A percentile compares a stretch with the other conserved stretches of the same genome.
Evolutionary conservation across 2,797 vertebrate genomes (phyloP).

Genomic region (Gallinago solitaria): DNA sequence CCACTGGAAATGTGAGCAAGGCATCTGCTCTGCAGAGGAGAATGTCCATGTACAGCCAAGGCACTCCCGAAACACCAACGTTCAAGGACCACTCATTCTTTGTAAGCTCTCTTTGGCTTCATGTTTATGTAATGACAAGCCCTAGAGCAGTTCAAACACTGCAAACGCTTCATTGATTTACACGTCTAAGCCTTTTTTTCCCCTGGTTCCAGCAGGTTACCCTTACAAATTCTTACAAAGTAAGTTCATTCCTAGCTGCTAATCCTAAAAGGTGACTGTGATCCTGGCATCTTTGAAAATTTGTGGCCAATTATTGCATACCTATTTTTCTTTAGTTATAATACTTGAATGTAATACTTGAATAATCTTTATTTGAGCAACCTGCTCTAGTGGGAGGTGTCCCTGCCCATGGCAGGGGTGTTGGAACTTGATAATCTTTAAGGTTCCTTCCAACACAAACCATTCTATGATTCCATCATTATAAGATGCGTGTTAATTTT

Average conservation of each 20-base stretch:
- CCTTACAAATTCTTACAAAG: background rate
- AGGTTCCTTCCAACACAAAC: too few species aligned
- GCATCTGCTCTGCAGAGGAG: conserved; percentile 92
- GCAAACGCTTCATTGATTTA: conserved; percentile 13
- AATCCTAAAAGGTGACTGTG: background rate
- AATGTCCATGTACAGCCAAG: conserved; percentile 97
- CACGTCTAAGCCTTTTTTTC: background rate
- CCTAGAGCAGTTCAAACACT: background rate
- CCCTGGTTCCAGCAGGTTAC: background rate
- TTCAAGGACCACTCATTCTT: conserved; percentile 97
- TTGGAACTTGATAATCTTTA: too few species aligned
- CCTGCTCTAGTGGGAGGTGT: too few species aligned
- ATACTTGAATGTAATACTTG: background rate
- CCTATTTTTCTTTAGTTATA: background rate
- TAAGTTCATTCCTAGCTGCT: conserved; percentile 7
- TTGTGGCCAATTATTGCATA: background rate
- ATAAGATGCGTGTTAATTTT: background rate
- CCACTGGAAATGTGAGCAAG: conserved; percentile 90
- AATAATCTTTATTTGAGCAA: background rate
- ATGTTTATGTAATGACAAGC: conserved; percentile 2
- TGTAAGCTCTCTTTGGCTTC: conserved; percentile 81
- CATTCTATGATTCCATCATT: background rate
- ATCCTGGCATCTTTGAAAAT: background rate
- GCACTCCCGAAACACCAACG: conserved; percentile 94
- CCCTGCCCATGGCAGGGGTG: too few species aligned